Conservation (phyloP, 2,113 vertebrate genomes). For the Hypomesus transpacificus region DNA sequence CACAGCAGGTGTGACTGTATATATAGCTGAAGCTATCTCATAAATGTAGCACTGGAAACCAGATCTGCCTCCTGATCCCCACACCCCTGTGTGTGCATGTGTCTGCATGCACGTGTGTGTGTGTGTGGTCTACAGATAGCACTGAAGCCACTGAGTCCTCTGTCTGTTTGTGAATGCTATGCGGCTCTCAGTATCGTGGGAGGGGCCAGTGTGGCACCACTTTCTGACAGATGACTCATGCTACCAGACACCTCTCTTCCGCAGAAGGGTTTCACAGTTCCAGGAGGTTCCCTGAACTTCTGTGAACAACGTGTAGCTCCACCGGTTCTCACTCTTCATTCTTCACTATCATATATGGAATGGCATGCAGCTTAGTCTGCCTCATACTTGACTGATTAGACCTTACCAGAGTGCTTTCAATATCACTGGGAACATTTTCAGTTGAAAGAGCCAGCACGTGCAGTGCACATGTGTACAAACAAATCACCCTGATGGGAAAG, state of each 20-base stretch:
- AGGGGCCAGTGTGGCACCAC: conserved; percentile 1
- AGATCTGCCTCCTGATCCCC: neutral
- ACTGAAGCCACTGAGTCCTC: neutral
- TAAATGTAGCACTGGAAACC: conserved; percentile 9
- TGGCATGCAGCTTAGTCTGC: neutral
- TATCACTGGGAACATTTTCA: too few relatives aligned
- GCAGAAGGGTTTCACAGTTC: neutral
- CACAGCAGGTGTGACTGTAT: conserved; percentile 44
- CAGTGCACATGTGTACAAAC: too few relatives aligned
- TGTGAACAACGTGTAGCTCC: neutral
- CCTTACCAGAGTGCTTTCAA: too few relatives aligned
- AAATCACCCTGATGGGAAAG: too few relatives aligned
- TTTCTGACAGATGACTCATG: neutral
- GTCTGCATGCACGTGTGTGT: neutral
- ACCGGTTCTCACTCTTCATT: neutral
- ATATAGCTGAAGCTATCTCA: conserved; percentile 35
- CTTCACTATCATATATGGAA: neutral
- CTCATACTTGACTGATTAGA: neutral
- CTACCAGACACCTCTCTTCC: neutral
- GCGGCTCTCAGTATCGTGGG: neutral
- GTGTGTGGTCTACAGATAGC: neutral
- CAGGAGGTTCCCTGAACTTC: neutral
- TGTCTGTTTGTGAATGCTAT: neutral
- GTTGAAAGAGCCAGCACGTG: too few relatives aligned
- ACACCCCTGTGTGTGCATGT: neutral